Evolutionary conservation across 2,888 invertebrate species (phyloP).

Genomic region (Tetranychus truncatus): DNA sequence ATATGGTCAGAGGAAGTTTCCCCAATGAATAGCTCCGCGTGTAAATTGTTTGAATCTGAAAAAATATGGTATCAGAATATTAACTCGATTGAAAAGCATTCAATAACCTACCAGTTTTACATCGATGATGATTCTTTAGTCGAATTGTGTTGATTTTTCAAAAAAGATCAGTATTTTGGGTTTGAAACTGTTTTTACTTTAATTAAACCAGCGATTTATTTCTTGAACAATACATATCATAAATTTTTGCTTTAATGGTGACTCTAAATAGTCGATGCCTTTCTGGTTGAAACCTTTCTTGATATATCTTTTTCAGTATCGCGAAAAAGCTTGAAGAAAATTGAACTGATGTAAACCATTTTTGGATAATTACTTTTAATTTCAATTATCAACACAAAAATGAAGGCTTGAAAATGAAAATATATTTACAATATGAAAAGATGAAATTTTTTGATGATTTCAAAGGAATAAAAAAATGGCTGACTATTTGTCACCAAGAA

Average conservation of each 20-base stretch:
- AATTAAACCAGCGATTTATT: slow-evolving; percentile 20
- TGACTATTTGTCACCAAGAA: no score
- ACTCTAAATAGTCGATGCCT: no score
- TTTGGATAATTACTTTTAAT: no score
- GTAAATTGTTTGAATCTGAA: slow-evolving; percentile 20
- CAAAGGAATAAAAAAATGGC: no score
- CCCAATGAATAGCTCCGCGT: slow-evolving; percentile 17
- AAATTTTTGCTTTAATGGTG: neutral
- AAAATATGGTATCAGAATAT: neutral
- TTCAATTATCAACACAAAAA: no score
- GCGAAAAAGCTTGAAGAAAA: no score
- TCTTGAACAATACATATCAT: slow-evolving; percentile 18
- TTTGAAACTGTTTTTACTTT: slow-evolving; percentile 16
- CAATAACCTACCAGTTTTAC: slow-evolving; percentile 17
- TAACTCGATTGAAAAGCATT: neutral
- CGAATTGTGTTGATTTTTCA: slow-evolving; percentile 20
- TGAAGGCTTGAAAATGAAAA: no score
- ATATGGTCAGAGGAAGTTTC: slow-evolving; percentile 12
- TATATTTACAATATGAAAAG: no score
- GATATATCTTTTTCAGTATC: no score
- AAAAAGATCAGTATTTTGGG: neutral
- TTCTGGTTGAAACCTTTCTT: no score
- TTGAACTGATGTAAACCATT: no score
- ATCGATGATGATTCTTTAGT: slow-evolving; percentile 19
- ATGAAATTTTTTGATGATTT: no score